Evolutionary conservation across 2,113 vertebrate genomes (phyloP), one percentile per base, ranked within the genome.

Genomic region (Larimichthys polyactis): DNA sequence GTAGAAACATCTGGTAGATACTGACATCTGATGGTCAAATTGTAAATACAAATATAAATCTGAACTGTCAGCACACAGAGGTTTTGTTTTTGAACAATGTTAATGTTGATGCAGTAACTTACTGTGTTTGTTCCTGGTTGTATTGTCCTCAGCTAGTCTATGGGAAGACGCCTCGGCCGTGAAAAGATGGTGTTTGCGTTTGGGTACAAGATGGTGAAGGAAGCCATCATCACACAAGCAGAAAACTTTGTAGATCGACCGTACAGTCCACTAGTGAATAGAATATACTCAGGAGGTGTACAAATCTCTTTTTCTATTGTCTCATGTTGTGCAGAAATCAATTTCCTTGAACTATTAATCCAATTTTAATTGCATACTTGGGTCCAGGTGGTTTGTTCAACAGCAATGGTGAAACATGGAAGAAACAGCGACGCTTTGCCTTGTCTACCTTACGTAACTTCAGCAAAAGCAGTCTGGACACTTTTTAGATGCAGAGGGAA

Each of bases 401-500:
- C 20, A 96, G 95, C 70, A 95, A 1, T 0, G 96, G 95, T 14
- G 85, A 89, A 32, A 58, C 27, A 66, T 96, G 95, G 96, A 96
- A 91, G 87, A 92, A 60, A 62, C 96, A 96, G 75, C 86, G 95
- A 16, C 93, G 95, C 14, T 96, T 96, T 81, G 84, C 94, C 49
- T 78, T 96, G 84, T 90, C 68, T 48, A 96, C 95, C 0, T 89
- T 97, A 3, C 95, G 92, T 12, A 96, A 84, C 81, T 96, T 97
- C 0, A 96, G 96, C 1, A 97, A 94, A 90, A 94, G 71, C 27
- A 51, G 80, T 52, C 64, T 95, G 78, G 96, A 36, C 97, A 97
- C 87, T 98, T 97, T 82, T 90, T 97, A 79, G 94, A 97, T 72
- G 58, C 78, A 44, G 95, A 96, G 3, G 95, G 96, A 66, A 95